Percentiles rank a stretch among this genome's conserved stretches.
These are phyloP conservation scores for Hestina assimilis DNA, from an alignment of 1,140 invertebrate species.

Conservation along the genomic window DNA sequence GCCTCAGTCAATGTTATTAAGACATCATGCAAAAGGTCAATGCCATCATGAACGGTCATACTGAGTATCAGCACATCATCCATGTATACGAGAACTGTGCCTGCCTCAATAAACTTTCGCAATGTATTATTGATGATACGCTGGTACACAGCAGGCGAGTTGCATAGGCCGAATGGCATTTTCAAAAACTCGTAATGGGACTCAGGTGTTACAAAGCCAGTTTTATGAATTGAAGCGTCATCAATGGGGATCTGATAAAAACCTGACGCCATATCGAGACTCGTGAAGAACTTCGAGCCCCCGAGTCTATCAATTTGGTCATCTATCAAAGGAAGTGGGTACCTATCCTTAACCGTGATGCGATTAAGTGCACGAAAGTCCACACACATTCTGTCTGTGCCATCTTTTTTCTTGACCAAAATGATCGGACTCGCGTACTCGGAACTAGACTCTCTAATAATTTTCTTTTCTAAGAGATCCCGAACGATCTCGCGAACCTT, in stretches of 20 bases:
- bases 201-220: conserved; percentile 6
- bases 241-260: conserved; percentile 4
- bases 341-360: conserved; percentile 45
- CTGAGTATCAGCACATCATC: neutral
- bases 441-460: conserved; percentile 40
- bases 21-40: neutral
- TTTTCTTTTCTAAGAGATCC: conserved; percentile 34
- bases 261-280: neutral
- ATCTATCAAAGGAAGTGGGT: conserved; percentile 50
- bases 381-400: conserved; percentile 45
- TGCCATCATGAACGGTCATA: neutral
- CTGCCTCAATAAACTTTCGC: conserved; percentile 4
- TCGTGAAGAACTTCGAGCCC: neutral
- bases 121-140: neutral
- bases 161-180: conserved; percentile 50
- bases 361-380: conserved; percentile 55
- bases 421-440: conserved; percentile 50
- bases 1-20: neutral
- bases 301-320: conserved; percentile 25
- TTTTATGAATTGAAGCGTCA: conserved; percentile 1
- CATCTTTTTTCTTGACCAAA: conserved; percentile 54
- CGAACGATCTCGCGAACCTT: conserved; percentile 29
- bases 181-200: conserved; percentile 17
- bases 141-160: conserved; percentile 46
- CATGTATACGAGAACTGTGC: neutral